Evolutionary conservation across 2,113 vertebrate species (phyloP).

Genomic region (Erpornis zantholeuca): DNA sequence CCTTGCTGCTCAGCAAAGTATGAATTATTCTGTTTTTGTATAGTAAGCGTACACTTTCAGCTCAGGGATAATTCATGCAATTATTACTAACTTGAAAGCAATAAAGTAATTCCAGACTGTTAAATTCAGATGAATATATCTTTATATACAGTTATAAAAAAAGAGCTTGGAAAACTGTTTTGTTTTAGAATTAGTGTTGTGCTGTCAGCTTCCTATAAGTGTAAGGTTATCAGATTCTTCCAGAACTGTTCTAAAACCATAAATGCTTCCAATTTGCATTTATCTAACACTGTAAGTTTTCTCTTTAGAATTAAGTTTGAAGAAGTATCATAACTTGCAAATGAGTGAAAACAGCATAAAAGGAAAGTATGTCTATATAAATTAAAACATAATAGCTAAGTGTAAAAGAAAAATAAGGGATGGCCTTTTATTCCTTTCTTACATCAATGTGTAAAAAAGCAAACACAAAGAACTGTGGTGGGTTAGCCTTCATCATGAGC

Average conservation of each 20-base stretch:
- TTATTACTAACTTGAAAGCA: background rate
- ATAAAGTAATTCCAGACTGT: background rate
- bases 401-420: background rate
- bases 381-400: background rate
- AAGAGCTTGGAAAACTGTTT: background rate
- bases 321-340: background rate
- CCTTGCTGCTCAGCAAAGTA: background rate
- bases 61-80: background rate
- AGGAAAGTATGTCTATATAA: background rate
- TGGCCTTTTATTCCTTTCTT: background rate
- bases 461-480: background rate
- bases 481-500: background rate
- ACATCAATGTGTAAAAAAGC: background rate
- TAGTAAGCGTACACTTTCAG: background rate
- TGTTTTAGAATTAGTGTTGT: background rate
- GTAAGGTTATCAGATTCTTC: background rate
- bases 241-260: background rate
- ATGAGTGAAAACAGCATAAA: background rate
- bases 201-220: background rate
- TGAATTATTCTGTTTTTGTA: background rate
- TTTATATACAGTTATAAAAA: background rate
- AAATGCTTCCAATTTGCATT: background rate
- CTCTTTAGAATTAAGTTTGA: background rate
- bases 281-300: background rate
- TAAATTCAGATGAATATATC: background rate